Base-by-base conservation (phyloP, 2,888 invertebrate genomes). In the Lasioglossum marginatum region DNA sequence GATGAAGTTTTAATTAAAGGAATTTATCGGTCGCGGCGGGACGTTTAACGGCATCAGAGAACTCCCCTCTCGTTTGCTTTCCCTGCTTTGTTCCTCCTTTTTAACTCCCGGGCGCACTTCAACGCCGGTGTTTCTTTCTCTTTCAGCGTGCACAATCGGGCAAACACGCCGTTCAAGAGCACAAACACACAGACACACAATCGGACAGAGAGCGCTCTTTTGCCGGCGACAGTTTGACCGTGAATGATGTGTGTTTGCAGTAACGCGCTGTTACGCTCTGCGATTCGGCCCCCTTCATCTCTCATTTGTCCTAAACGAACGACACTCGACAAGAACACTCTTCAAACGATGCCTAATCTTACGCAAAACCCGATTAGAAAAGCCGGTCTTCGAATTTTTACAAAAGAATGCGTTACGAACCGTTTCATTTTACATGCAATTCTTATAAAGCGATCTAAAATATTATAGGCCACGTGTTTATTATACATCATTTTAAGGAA, bases 1-100 rank as follows among this genome's bases (percentile, higher is more conserved):
- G 84, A 91, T 83, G 90, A 91, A 91, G 92, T 92, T 91, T 92
- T 92, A 92, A 91, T 92, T 88, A 89, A 91, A 88, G 91, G 82
- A 91, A 91, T 92, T 92, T 92, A 92, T 91, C 91, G 85, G 89
- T 78, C 86, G 87, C 85, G 82, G 70, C 85, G 77, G 86, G 87
- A 89, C 88, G 82, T 92, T 89, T 91, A 87, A 89, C 84, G 86
- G 80, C 85, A 83, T 84, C 89, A 71, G 81, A 82, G 78, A 89
- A 82, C 48, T 90, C 82, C 81, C 70, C 87, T 77, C 83, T 78
- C 83, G 88, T 86, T 87, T 80, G 57, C 72, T 57, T 77, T 52
- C 40, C 78, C 40, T 66, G 76, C 70, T 82, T 83, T 81, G 80
- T 82, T 72, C 71, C 80, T 72, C 63, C 85, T 48, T 77, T 86